Percentiles rank a stretch among this genome's conserved stretches.
Evolutionary conservation across 2,113 vertebrate species (phyloP).

Genomic region (Tachysurus fulvidraco): DNA sequence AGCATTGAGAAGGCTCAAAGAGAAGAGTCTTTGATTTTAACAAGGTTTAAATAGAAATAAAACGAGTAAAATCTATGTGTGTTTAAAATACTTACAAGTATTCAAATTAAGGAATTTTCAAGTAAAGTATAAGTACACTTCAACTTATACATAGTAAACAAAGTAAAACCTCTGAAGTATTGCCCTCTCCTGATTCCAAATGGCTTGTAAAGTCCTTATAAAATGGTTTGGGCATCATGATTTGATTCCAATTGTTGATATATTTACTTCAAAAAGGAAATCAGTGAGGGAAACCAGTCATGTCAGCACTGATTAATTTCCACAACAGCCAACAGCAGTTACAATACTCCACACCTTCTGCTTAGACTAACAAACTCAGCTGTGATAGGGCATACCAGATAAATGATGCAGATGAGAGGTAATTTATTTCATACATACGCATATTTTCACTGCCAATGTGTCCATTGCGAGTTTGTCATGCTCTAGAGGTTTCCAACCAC

Average conservation of each 20-base stretch:
- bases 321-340: neutral
- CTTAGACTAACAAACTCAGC: slow-evolving; percentile 1
- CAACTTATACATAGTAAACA: neutral
- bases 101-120: neutral
- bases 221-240: neutral
- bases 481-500: slow-evolving; percentile 14
- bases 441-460: neutral
- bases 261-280: neutral
- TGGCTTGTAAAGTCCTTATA: neutral
- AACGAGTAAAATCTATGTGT: too few relatives aligned
- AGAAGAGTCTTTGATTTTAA: too few relatives aligned
- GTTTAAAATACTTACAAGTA: neutral
- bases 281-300: neutral
- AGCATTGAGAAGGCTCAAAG: too few relatives aligned
- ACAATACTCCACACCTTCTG: neutral
- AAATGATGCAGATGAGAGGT: neutral
- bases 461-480: neutral
- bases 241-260: neutral
- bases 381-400: neutral
- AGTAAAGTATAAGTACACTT: neutral
- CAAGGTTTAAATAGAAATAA: too few relatives aligned
- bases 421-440: neutral
- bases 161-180: neutral
- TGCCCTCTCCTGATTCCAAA: neutral
- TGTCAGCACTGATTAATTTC: neutral